A percentile compares a stretch with the other conserved stretches of the same genome.
These are phyloP conservation scores for Champsocephalus esox DNA, from an alignment of 2,797 vertebrate species.

Conservation along the genomic window DNA sequence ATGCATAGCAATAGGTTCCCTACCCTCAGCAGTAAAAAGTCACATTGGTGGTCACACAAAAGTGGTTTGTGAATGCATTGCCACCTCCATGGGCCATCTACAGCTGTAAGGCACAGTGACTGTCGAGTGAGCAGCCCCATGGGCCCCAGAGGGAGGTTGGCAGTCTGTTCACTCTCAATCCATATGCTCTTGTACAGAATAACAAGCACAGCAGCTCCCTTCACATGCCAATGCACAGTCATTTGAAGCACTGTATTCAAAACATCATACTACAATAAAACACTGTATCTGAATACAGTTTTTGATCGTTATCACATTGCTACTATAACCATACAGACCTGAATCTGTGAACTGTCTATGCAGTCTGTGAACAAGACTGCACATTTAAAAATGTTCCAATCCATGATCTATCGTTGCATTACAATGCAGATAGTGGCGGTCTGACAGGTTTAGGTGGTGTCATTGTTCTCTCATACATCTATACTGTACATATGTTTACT, in stretches of 20 bases:
- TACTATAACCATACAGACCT: neutral
- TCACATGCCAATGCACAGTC: conserved; percentile 18
- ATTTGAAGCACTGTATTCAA: conserved; percentile 14
- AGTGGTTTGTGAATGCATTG: conserved; percentile 54
- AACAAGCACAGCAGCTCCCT: conserved; percentile 35
- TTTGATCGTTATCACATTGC: conserved; percentile 6
- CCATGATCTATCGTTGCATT: neutral
- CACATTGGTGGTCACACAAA: conserved; percentile 60
- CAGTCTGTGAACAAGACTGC: neutral
- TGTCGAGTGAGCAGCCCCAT: conserved; percentile 28
- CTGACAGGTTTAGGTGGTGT: too few relatives aligned
- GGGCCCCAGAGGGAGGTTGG: conserved; percentile 40
- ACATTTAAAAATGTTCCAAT: neutral
- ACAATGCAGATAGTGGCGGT: neutral
- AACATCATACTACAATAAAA: conserved; percentile 3
- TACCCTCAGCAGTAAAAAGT: conserved; percentile 39
- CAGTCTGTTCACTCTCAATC: conserved; percentile 58
- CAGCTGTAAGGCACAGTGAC: conserved; percentile 40
- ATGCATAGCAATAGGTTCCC: conserved; percentile 29
- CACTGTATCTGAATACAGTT: neutral
- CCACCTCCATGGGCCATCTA: conserved; percentile 40
- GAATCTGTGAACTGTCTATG: neutral
- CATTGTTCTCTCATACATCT: neutral
- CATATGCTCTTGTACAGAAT: conserved; percentile 51
- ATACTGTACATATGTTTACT: neutral